Evolutionary conservation across 2,113 vertebrate genomes (phyloP), one percentile per base, ranked within the genome.

Genomic region (Aptenodytes forsteri): DNA sequence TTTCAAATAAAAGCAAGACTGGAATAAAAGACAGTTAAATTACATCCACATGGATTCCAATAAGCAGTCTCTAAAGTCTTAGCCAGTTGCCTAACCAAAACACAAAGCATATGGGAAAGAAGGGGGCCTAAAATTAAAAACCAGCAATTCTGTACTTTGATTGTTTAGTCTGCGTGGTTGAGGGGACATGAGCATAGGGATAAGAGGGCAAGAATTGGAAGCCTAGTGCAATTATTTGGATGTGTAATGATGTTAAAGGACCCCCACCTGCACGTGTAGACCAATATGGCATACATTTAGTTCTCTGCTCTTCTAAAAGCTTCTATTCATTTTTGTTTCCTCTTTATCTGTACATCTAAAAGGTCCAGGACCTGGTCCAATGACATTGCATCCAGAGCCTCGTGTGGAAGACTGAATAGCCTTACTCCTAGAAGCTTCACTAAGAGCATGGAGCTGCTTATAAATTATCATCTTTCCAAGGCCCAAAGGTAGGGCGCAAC

Each of bases 11-110:
- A 98, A 98, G 92, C 89, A 70, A 90, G 91, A 90, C 89, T 87
- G 95, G 79, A 90, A 82, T 55, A 93, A 97, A 97, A 97, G 83
- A 58, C 92, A 91, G 89, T 91, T 97, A 98, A 98, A 98, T 98
- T 97, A 94, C 76, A 93, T 97, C 97, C 97, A 97, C 73, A 96
- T 96, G 96, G 95, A 95, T 88, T 78, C 90, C 90, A 97, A 94
- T 77, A 97, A 97, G 92, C 88, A 97, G 65, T 58, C 75, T 94
- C 90, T 87, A 92, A 97, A 96, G 62, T 75, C 89, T 77, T 92
- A 97, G 93, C 30, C 92, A 78, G 94, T 97, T 61, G 44, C 94
- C 95, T 97, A 83, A 97, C 85, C 83, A 91, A 96, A 98, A 97
- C 91, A 96, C 70, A 25, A 97, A 97, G 91, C 94, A 89, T 89